phyloP scores from a whole-genome alignment of 2,113 vertebrate species.

The Eupsittula cactorum region DNA sequence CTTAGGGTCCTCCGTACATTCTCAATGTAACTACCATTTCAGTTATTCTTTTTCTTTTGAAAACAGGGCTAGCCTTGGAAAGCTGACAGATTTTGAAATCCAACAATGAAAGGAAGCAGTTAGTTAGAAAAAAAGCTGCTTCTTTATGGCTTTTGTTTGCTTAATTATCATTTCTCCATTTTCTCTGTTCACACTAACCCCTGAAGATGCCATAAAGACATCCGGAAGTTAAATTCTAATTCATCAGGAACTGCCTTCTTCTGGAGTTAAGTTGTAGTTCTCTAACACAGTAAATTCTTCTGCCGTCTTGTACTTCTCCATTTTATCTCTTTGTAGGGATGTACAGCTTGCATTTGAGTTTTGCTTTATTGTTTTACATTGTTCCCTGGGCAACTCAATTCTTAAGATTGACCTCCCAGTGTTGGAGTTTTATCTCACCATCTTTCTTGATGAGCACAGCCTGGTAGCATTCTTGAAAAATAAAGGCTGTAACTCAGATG shows the following conservation, averaged over 20 bases:
- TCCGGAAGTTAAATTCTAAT: constrained; percentile 27
- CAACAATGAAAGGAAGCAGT: not conserved
- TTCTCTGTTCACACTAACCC: constrained; percentile 11
- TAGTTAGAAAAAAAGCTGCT: not conserved
- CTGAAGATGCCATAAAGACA: not conserved
- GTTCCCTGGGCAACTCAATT: not conserved
- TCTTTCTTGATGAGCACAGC: not conserved
- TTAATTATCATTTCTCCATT: not conserved
- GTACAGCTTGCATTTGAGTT: not conserved
- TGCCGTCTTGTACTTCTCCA: not conserved
- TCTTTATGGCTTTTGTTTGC: constrained; percentile 27
- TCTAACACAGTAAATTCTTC: not conserved
- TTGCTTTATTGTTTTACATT: not conserved
- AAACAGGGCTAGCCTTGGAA: not conserved
- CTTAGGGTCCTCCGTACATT: not conserved
- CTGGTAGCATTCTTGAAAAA: not conserved
- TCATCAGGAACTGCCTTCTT: not conserved
- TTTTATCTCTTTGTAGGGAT: not conserved
- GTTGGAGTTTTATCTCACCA: not conserved
- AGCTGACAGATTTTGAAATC: not conserved
- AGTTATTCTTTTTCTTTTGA: not conserved
- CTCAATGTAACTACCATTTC: not conserved
- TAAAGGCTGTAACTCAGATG: not conserved
- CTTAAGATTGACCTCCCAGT: not conserved
- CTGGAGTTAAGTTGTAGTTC: not conserved